These are phyloP conservation scores for Engraulis encrasicolus DNA, from an alignment of 2,113 vertebrate species.

Conservation along the genomic window DNA sequence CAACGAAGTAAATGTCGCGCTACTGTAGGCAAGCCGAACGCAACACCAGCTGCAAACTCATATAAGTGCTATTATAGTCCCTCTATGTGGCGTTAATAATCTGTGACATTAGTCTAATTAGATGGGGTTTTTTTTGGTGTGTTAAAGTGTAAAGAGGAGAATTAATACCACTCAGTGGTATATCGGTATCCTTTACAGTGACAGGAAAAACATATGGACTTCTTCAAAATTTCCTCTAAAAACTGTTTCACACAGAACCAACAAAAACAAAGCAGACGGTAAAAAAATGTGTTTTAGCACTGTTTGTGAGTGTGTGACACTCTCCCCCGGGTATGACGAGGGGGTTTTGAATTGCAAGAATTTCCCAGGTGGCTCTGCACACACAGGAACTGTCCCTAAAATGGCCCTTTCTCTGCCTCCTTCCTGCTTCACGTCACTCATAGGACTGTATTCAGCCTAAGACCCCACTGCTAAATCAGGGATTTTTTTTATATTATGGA, in stretches of 20 bases:
- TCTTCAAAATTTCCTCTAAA: neutral
- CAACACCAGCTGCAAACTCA: neutral
- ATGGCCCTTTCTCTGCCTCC: no score
- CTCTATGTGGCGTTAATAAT: neutral
- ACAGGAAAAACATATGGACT: neutral
- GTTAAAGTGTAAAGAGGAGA: neutral
- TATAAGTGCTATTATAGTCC: neutral
- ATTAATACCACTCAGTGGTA: neutral
- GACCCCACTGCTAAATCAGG: no score
- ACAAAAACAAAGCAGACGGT: neutral
- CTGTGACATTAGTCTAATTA: neutral
- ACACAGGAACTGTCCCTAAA: no score
- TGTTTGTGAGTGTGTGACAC: neutral
- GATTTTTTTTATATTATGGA: no score
- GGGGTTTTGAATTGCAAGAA: no score
- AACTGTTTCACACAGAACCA: neutral
- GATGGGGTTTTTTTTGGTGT: neutral
- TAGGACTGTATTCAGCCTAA: no score
- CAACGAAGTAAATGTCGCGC: neutral
- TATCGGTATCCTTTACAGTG: neutral
- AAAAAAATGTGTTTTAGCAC: neutral
- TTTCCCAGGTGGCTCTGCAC: no score
- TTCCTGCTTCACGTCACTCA: no score
- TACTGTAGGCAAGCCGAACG: neutral
- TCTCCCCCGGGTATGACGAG: neutral